These are phyloP conservation scores for Meloidogyne chitwoodi DNA, from an alignment of 1,140 invertebrate genomes.

Conservation along the genomic window DNA sequence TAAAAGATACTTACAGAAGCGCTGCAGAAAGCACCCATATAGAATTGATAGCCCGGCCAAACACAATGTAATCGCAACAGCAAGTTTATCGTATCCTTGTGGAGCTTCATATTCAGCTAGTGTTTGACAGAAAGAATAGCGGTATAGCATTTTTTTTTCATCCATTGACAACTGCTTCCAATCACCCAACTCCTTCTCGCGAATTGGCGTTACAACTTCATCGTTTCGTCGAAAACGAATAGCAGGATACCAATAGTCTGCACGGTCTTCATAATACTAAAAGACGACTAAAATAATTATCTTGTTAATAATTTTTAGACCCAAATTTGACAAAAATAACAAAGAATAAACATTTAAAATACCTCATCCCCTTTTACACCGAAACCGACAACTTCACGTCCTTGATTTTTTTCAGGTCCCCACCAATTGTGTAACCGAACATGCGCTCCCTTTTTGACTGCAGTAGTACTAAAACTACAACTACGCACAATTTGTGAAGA, in stretches of 20 bases:
- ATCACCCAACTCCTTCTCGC: constrained; percentile 52
- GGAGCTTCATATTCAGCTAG: constrained; percentile 56
- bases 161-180: constrained; percentile 54
- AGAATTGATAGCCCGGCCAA: constrained; percentile 37
- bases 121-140: constrained; percentile 56
- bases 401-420: constrained; percentile 56
- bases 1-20: neutral
- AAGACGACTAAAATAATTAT: too few species aligned
- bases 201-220: constrained; percentile 42
- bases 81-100: constrained; percentile 54
- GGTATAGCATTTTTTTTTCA: constrained; percentile 58
- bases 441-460: neutral
- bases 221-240: constrained; percentile 59
- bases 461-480: neutral
- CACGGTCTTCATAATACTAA: constrained; percentile 53
- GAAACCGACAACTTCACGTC: constrained; percentile 53
- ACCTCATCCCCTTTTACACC: constrained; percentile 52
- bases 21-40: constrained; percentile 40
- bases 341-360: too few species aligned
- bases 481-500: neutral
- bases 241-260: constrained; percentile 58
- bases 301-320: too few species aligned
- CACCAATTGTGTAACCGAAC: constrained; percentile 30
- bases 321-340: too few species aligned
- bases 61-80: constrained; percentile 30